Conservation (phyloP, 2,113 vertebrate genomes). For the Thomomys bottae region DNA sequence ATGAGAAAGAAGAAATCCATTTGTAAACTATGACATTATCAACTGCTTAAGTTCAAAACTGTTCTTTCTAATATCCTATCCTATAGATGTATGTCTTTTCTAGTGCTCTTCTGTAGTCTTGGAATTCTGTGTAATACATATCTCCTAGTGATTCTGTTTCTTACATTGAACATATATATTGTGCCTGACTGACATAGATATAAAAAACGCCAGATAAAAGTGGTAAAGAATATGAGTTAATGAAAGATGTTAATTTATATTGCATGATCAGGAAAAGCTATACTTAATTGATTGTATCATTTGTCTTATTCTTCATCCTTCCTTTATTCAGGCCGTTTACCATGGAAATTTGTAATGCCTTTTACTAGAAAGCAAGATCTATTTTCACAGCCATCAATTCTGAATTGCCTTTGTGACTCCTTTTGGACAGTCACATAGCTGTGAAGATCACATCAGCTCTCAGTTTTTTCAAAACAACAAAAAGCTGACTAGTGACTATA, state of each 20-base stretch:
- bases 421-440: background rate
- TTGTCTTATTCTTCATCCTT: background rate
- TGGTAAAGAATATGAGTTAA: background rate
- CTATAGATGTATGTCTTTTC: background rate
- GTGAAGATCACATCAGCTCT: no score
- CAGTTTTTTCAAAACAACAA: no score
- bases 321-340: background rate
- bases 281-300: background rate
- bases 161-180: background rate
- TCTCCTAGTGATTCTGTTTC: background rate
- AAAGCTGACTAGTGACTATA: no score
- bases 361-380: background rate
- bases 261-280: background rate
- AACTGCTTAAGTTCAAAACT: background rate
- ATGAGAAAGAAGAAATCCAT: background rate
- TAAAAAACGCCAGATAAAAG: background rate
- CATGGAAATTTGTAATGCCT: background rate
- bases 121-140: background rate
- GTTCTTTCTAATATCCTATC: background rate
- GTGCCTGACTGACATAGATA: background rate
- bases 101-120: background rate
- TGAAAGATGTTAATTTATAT: background rate
- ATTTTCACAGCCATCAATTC: background rate
- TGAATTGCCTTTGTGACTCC: background rate
- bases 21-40: background rate